Evolutionary conservation across 1,140 invertebrate species (phyloP).

Genomic region (Lepidurus packardi): DNA sequence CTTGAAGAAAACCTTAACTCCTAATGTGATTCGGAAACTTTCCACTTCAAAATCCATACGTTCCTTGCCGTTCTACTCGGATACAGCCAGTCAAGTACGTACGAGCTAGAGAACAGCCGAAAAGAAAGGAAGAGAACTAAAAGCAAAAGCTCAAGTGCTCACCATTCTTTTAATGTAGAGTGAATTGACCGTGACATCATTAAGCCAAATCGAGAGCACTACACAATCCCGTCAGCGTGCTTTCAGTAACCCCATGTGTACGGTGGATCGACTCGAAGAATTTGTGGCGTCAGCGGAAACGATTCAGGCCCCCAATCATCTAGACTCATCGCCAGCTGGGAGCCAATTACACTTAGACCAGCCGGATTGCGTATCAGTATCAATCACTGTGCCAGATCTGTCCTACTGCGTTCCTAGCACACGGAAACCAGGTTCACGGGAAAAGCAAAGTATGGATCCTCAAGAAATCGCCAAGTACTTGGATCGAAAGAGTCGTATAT

Average conservation of each 20-base stretch:
- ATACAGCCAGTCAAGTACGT: background rate
- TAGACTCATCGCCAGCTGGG: background rate
- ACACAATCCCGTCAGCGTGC: background rate
- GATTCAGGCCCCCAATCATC: background rate
- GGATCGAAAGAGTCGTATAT: slow-evolving; percentile 65
- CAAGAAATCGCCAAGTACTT: slow-evolving; percentile 82
- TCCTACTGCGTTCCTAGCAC: background rate
- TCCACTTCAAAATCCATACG: slow-evolving; percentile 15
- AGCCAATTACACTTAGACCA: background rate
- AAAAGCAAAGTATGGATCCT: slow-evolving; percentile 57
- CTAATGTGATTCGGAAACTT: slow-evolving; percentile 58
- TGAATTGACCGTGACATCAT: background rate
- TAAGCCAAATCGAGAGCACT: background rate
- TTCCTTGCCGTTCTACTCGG: background rate
- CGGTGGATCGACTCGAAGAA: background rate
- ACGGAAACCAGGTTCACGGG: background rate
- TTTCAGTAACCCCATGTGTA: background rate
- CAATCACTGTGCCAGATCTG: slow-evolving; percentile 20
- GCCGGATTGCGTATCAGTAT: slow-evolving; percentile 11
- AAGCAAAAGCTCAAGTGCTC: background rate
- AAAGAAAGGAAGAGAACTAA: background rate
- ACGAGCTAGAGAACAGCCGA: background rate
- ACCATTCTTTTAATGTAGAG: background rate
- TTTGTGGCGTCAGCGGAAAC: background rate
- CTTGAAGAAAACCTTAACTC: slow-evolving; percentile 71